Evolutionary conservation across 2,113 vertebrate genomes (phyloP), one percentile per base, ranked within the genome.

Genomic region (Channa argus): DNA sequence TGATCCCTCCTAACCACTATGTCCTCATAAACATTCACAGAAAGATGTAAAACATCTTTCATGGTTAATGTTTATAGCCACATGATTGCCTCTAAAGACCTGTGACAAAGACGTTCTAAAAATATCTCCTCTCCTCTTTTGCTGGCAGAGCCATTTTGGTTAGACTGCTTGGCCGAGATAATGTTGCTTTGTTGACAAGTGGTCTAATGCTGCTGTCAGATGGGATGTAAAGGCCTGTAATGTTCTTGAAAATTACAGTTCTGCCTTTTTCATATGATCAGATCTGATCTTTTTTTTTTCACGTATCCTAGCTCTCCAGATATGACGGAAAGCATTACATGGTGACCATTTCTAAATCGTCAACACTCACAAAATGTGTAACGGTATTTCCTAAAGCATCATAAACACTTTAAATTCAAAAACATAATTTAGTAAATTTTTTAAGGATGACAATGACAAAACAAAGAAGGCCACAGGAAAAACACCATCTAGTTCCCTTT

Each of bases 51-150:
- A 70, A 55, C 13, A 1, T 75, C 43, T 82, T 79, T 82, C 46
- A 82, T 66, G 77, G 44, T 88, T 61, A 36, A 71, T 80, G 63
- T 83, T 72, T 55, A 74, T n/a, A 13, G 74, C 72, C 80, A 64
- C 81, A 71, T 71, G 72, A 86, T 86, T 80, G 56, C 65, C 44
- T 68, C 54, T 8, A 7, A 67, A 89, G 82, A 80, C 51, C 68
- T 81, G 65, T 87, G 71, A 81, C 71, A 84, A 44, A 51, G 58
- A 76, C 13, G 41, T 66, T 55, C 81, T 68, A 73, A 72, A 84
- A 87, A 64, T 75, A 88, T 77, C 56, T 11, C 38, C 45, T 62
- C 55, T 56, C 56, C 47, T 61, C 39, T 60, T 24, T 8, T 68
- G 39, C 55, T 59, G 47, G 36, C 37, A 52, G 44, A 80, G 8